Evolutionary conservation across 2,113 vertebrate species (phyloP), one percentile per base, ranked within the genome.

Genomic region (Ameiurus melas): DNA sequence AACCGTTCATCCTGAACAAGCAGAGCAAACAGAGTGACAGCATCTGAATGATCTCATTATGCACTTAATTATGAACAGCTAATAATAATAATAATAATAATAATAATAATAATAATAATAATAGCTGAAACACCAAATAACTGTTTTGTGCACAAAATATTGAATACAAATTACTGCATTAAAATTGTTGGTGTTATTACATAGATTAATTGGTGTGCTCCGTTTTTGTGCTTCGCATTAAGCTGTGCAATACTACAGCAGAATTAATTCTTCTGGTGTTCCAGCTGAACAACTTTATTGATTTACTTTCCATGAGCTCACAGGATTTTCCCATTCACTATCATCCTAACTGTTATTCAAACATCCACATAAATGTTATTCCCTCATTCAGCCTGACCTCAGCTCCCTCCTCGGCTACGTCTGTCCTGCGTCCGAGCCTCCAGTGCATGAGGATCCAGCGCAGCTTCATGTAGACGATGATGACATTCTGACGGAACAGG

Each of bases 391-490:
- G 22, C 14, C 51, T 93, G 95, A 98, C 98, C 97, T 99, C 96
- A 0, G 93, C 92, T 3, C 95, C 90, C 51, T 94, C 95, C 36
- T 93, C 94, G n/a, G 94, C 93, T 0, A 94, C 88, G 17, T 96
- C 95, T n/a, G 94, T 92, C 86, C 93, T 93, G 87, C 94, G 96
- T 53, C 96, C 95, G 62, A 95, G 96, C 87, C 96, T 95, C 98
- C 98, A 99, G 89, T 97, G 97, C 85, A 95, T 96, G 19, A 99
- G 96, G 91, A 99, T 95, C 96, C 97, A 97, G 89, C 97, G 95
- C 88, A 99, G 96, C 93, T 98, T 99, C 92, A 98, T 96, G 64
- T 98, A 99, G 90, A 98, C 94, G 64, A 99, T 95, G 93, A 97
- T 95, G 51, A 96, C 96, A 95, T 97, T 98, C 89, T 98, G 97